Base-by-base conservation (phyloP, 30 jellyfish, hydroid and myxozoan species). In the Cassiopea xamachana region DNA sequence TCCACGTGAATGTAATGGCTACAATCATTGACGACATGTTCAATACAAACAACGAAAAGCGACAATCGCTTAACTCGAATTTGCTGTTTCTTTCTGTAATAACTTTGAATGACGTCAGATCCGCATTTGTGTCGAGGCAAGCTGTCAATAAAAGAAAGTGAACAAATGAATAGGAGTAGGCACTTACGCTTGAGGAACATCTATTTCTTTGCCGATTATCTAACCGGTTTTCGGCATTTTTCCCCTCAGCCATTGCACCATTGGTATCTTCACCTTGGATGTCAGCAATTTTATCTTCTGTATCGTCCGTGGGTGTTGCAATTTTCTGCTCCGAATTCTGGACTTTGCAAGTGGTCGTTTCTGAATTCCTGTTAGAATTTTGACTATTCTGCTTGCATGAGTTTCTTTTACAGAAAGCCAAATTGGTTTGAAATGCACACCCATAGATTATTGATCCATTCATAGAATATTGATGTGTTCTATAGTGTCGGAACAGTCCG, bases 111-210 rank as follows among this genome's bases (percentile, higher is more conserved):
- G 79, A 72, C 70, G 92, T 84, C 7, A 84, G 78, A 17, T 84
- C 73, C 47, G 85, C 64, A 47, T 84, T 84, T 43, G 60, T 44
- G 19, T 84, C 92, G 69, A 84, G 92, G 70, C 92, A 68, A n/a
- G 92, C 71, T 15, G 75, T 51, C 67, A 84, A 64, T 49, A 84
- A 73, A 13, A 69, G 39, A 44, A 69, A 60, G 49, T 84, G 92
- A 12, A 84, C 68, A 69, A 84, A 19, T 18, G 92, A 68, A 71
- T 68, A 50, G 78, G 92, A 84, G 83, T 71, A 69, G 1, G 85
- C 15, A 4, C 46, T 62, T 17, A 49, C 59, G 16, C 79, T 84
- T 84, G 84, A 1, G 84, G 85, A 19, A 43, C 89, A 61, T 9
- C 80, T 1, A 46, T 59, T 67, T 15, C 39, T 17, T 5, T 59